These are phyloP conservation scores for Kryptopterus vitreolus DNA, from an alignment of 2,797 vertebrate species.

Conservation along the genomic window DNA sequence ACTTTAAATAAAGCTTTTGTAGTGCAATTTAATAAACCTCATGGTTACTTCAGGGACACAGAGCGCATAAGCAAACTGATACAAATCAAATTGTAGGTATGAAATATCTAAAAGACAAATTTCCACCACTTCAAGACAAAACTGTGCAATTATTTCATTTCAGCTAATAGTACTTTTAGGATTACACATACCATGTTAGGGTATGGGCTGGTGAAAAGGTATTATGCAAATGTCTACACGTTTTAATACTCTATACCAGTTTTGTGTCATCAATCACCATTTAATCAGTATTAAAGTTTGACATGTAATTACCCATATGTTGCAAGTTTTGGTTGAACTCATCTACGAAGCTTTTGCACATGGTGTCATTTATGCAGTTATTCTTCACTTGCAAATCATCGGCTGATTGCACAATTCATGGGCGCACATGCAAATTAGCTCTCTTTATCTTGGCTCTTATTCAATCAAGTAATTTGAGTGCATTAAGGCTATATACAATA, in stretches of 20 bases:
- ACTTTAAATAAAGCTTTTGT: neutral
- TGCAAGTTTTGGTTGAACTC: neutral
- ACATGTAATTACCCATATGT: neutral
- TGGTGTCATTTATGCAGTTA: neutral
- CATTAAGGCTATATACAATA: neutral
- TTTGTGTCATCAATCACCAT: neutral
- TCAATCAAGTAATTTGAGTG: neutral
- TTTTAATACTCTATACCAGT: neutral
- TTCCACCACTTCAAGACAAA: neutral
- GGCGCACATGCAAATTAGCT: conserved; percentile 2
- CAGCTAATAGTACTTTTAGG: neutral
- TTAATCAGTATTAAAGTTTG: neutral
- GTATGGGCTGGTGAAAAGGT: neutral
- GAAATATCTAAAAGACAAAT: neutral
- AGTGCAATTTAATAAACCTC: neutral
- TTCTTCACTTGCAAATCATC: neutral
- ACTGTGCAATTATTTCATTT: neutral
- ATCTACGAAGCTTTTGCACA: neutral
- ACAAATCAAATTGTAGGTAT: neutral
- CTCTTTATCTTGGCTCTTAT: neutral
- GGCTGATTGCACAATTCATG: neutral
- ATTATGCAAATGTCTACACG: neutral
- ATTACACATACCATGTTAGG: neutral
- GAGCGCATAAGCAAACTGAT: neutral
- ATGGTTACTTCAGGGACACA: neutral